Evolutionary conservation across 2,113 vertebrate species (phyloP).

Genomic region (Cryptotis parvus): DNA sequence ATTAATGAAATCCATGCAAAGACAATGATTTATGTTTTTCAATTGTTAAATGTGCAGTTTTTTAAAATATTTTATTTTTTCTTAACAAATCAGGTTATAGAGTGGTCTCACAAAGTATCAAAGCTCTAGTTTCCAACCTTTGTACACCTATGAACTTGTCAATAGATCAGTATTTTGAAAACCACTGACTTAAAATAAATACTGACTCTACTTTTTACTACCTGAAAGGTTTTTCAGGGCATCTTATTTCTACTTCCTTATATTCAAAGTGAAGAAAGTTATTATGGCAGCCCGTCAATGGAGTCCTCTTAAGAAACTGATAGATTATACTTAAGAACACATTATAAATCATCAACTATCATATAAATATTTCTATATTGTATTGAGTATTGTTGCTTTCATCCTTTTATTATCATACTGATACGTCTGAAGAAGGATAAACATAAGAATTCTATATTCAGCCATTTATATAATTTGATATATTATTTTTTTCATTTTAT

Average conservation of each 20-base stretch:
- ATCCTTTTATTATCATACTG: background rate
- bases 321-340: background rate
- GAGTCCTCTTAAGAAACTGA: background rate
- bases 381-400: background rate
- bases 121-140: too few species aligned
- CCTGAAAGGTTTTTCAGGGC: background rate
- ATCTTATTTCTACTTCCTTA: constrained; percentile 14
- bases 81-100: background rate
- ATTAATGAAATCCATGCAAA: background rate
- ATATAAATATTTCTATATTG: background rate
- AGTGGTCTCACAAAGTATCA: background rate
- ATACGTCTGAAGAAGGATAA: background rate
- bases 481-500: too few species aligned
- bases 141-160: too few species aligned
- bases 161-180: too few species aligned
- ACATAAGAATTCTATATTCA: background rate
- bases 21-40: background rate
- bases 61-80: background rate
- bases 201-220: background rate
- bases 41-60: background rate
- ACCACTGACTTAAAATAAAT: background rate
- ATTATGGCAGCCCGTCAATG: background rate
- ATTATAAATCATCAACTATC: background rate
- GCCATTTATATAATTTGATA: too few species aligned
- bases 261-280: constrained; percentile 2